Base-by-base conservation (phyloP, 2,797 vertebrate genomes). In the Merluccius polli region DNA sequence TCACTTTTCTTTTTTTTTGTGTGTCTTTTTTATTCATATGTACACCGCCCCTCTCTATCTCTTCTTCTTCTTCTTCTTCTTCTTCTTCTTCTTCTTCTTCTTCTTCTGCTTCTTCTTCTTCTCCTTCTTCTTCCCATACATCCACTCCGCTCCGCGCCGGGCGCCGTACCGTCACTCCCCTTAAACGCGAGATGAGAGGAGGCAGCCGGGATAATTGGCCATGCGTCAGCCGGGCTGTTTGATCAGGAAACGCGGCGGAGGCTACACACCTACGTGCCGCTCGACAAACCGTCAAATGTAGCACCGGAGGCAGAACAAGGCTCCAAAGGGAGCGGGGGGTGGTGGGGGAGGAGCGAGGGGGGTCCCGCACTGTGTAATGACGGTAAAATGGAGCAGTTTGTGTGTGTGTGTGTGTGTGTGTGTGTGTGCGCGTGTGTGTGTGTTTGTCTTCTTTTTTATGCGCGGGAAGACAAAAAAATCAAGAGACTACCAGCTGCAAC, bases 281-380 rank as follows among this genome's bases (percentile, higher is more conserved):
- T 93, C 92, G 90, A 90, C 90, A 93, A 93, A 92, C 90, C 91
- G 91, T 94, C 90, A 93, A 91, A 93, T 92, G 90, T 91, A 93
- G 89, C 91, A 93, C 90, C 89, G 90, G 87, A 92, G 90, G 92
- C 91, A 89, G 88, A 91, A 89, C 89, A 91, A 84, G 84, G 89
- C 90, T 89, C 91, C 92, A 89, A 92, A 92, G 93, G 91, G 90
- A 91, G 89, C 89, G 79, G 86, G 89, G 48, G 18, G 36, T 8
- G 36, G 36, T 8, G 36, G 33, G 33, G 8, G 33, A 35, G 33
- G 33, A 35, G 33, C 3, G 33, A 35, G 33, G 36, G 36, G 41
- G 87, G 90, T 91, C 88, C 87, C 87, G 89, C 90, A 87, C 90
- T 91, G 90, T 92, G 92, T 93, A 92, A 91, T 92, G 88, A 91